phyloP scores from a whole-genome alignment of 2,888 invertebrate species.

The Ashinkailepas kermadecensis region DNA sequence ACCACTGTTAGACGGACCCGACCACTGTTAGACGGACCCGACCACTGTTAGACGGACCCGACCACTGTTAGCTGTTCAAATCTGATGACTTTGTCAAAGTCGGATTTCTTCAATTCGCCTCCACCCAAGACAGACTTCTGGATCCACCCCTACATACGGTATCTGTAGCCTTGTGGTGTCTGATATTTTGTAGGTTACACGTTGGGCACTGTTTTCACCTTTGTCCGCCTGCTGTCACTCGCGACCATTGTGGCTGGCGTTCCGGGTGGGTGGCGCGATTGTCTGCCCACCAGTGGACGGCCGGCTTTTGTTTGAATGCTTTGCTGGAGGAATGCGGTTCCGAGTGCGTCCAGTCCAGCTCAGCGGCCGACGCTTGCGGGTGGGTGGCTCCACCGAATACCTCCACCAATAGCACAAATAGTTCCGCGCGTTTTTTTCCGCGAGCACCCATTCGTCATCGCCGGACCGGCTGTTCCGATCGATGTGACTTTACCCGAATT shows the following conservation, averaged over 20 bases:
- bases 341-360: neutral
- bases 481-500: neutral
- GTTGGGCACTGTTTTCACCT: no score
- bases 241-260: neutral
- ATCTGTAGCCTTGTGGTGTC: no score
- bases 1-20: no score
- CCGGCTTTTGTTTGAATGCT: neutral
- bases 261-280: constrained; percentile 4
- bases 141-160: no score
- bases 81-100: no score
- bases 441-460: neutral
- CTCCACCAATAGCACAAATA: neutral
- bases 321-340: neutral
- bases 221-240: neutral
- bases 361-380: no score
- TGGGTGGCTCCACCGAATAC: neutral
- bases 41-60: no score
- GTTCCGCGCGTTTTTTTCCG: neutral
- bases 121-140: no score
- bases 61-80: no score
- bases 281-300: neutral
- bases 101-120: no score
- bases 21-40: no score
- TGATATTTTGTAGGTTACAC: no score
- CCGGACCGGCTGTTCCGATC: neutral